Percentiles rank a stretch among this genome's conserved stretches.
These are phyloP conservation scores for Oxygymnocypris stewartii DNA, from an alignment of 2,113 vertebrate species.

Conservation along the genomic window DNA sequence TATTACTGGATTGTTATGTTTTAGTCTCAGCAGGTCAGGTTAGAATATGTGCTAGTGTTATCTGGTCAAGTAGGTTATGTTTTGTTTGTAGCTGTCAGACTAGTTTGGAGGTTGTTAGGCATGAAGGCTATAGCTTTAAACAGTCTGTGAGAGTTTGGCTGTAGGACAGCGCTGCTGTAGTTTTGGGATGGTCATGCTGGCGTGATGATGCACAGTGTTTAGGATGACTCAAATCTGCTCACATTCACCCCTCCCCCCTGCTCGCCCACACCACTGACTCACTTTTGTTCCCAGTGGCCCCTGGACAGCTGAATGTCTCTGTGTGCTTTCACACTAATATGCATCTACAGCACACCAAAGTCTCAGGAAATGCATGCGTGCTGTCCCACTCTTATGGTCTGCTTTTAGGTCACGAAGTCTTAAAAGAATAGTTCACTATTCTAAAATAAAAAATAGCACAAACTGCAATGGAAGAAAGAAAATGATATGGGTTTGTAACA, in stretches of 20 bases:
- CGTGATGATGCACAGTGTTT: neutral
- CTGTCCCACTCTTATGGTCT: neutral
- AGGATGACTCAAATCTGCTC: slow-evolving; percentile 39
- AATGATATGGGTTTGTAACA: neutral
- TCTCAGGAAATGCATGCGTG: no score
- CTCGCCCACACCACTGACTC: slow-evolving; percentile 48
- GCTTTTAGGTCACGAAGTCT: neutral
- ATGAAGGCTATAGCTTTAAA: neutral
- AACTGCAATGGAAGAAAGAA: neutral
- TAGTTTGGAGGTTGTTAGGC: neutral
- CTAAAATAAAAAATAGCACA: neutral
- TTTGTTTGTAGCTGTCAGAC: neutral
- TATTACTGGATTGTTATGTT: neutral
- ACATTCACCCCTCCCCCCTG: slow-evolving; percentile 26
- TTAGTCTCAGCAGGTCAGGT: neutral
- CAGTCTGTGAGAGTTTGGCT: neutral
- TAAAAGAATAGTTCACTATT: neutral
- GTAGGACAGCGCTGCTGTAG: neutral
- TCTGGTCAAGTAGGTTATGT: neutral
- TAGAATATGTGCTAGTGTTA: neutral
- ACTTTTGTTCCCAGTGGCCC: slow-evolving; percentile 44
- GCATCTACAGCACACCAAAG: no score
- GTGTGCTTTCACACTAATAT: neutral
- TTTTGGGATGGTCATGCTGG: neutral
- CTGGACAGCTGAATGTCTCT: slow-evolving; percentile 27